Conservation (phyloP, 2,888 invertebrate species). For the Agrochola lychnidis region DNA sequence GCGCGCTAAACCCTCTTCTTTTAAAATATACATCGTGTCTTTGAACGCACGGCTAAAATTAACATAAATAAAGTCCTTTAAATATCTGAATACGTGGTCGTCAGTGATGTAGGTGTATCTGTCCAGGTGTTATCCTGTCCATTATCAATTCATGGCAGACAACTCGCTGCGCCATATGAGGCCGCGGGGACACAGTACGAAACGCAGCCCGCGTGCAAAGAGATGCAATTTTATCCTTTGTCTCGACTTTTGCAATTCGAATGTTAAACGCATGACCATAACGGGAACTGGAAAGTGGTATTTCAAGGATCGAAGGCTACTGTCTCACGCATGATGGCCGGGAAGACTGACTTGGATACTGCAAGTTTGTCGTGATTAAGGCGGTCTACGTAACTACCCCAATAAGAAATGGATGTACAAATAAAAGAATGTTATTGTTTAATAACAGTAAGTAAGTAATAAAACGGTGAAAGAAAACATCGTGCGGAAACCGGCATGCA, state of each 20-base stretch:
- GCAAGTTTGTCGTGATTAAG: conserved; percentile 20
- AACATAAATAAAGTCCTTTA: conserved; percentile 53
- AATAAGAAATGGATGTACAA: conserved; percentile 21
- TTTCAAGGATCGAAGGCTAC: conserved; percentile 65
- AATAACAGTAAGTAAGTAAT: too few species aligned
- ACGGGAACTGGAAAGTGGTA: conserved; percentile 70
- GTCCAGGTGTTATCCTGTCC: conserved; percentile 85
- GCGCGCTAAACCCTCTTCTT: conserved; percentile 22
- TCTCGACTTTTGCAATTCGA: conserved; percentile 68
- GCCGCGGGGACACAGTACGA: conserved; percentile 50
- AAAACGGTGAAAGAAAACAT: too few species aligned
- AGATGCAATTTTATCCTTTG: conserved; percentile 73
- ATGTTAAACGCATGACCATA: conserved; percentile 73
- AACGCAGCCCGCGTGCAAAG: conserved; percentile 68
- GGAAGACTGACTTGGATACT: conserved; percentile 30
- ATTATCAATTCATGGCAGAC: conserved; percentile 81
- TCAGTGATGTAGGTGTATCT: conserved; percentile 69
- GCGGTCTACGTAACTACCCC: not conserved
- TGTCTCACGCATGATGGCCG: conserved; percentile 45
- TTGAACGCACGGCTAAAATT: conserved; percentile 34
- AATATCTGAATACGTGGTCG: conserved; percentile 57
- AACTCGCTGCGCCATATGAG: conserved; percentile 63
- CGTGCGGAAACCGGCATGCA: too few species aligned
- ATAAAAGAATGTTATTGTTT: conserved; percentile 1
- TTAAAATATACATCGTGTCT: conserved; percentile 39